Conservation (phyloP, 2,888 invertebrate genomes). For the Atethmia centrago region DNA sequence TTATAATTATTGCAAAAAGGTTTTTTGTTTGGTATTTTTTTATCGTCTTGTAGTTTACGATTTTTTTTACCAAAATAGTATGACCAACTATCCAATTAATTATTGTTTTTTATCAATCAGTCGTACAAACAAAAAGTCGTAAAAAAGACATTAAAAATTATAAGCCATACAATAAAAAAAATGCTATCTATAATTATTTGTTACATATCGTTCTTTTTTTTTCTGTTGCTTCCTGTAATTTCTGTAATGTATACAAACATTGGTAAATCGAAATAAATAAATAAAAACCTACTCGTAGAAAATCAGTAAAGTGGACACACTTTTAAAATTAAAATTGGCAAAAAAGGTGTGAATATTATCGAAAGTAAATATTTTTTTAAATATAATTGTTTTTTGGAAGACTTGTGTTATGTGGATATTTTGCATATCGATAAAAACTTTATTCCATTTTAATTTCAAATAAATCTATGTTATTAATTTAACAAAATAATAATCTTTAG, state of each 20-base stretch:
- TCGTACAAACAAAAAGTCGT: background rate
- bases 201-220: too few species aligned
- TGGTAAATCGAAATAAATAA: too few species aligned
- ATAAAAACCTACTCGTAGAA: background rate
- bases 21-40: background rate
- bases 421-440: conserved; percentile 22
- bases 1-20: background rate
- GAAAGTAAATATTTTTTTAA: conserved; percentile 14
- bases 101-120: background rate
- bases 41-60: background rate
- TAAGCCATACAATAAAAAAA: too few species aligned
- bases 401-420: conserved; percentile 42
- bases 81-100: background rate
- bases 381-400: conserved; percentile 56
- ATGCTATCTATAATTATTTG: too few species aligned
- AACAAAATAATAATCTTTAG: conserved; percentile 21
- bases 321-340: background rate
- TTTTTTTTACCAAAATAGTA: background rate
- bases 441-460: conserved; percentile 29
- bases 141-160: background rate
- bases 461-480: conserved; percentile 25
- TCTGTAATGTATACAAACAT: too few species aligned
- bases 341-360: conserved; percentile 4
- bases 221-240: too few species aligned
- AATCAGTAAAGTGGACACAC: conserved; percentile 25